Base-by-base conservation (phyloP, 2,113 vertebrate genomes). In the Stercorarius parasiticus region DNA sequence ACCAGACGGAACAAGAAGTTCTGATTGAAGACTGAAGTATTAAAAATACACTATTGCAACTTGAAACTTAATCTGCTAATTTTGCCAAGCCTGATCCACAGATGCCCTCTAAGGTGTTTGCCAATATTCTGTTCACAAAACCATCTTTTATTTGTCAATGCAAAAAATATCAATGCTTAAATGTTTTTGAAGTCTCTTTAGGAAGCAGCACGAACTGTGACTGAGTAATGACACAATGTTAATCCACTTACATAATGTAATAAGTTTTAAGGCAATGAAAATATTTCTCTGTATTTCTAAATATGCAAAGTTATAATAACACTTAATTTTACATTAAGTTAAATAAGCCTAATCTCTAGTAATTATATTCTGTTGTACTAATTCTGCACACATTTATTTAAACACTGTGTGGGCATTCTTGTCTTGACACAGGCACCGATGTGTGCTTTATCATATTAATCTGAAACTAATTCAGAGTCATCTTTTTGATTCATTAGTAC, bases 401-500 rank as follows among this genome's bases (percentile, higher is more conserved):
- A 52, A 52, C 13, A 45, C 15, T 64, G 36, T 27, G 12, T 9
- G 1, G 4, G 36, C 43, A 64, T 40, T 55, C 73, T 88, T 81
- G 91, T 45, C 70, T 73, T 0, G 0, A 77, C 36, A 22, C n/a
- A 19, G 64, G 58, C 69, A 76, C 25, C 74, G 38, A 26, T 0
- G 1, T 71, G 55, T 47, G 52, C 88, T 95, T 76, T 90, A 94
- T 87, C 59, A 55, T 34, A 40, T 56, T 47, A 65, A 93, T 47
- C 69, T 93, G 83, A 95, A 96, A 92, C 53, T 11, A 86, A 86
- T 82, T 94, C 80, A 78, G 56, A 93, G 79, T 19, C 49, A 83
- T 97, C 83, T 85, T 58, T 73, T 53, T 92, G 59, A 91, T 88
- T 94, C 74, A 76, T 90, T 79, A 93, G 78, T n/a, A 56, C 4